These are phyloP conservation scores for Plectropomus leopardus DNA, from an alignment of 2,113 vertebrate species.

Conservation along the genomic window DNA sequence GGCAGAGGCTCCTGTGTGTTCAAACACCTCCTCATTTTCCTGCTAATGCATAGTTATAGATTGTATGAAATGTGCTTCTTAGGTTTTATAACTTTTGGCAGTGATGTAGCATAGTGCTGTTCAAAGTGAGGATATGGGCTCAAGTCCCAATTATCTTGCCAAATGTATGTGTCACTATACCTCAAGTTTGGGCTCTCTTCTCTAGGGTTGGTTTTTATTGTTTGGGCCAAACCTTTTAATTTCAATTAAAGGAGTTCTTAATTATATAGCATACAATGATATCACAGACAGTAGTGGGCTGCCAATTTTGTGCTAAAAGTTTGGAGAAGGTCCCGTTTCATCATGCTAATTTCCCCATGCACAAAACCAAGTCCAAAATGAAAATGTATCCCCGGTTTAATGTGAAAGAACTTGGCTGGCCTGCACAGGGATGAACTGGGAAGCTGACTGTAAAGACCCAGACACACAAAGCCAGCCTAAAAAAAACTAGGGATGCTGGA, in stretches of 20 bases:
- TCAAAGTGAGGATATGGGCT: background rate
- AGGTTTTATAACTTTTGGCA: background rate
- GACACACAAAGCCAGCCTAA: too few species aligned
- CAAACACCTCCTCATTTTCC: background rate
- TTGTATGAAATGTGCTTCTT: background rate
- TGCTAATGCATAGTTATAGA: constrained; percentile 12
- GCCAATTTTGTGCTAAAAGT: background rate
- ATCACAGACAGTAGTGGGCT: background rate
- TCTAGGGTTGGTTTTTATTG: background rate
- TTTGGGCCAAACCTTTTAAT: background rate
- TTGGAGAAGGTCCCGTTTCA: too few species aligned
- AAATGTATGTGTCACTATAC: background rate
- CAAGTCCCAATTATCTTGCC: background rate
- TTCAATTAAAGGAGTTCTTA: background rate
- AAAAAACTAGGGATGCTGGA: too few species aligned
- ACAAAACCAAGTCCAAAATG: too few species aligned
- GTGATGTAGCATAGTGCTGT: background rate
- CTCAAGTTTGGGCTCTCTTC: background rate
- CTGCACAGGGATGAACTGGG: background rate
- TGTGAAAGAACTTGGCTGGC: too few species aligned
- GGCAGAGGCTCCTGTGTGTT: constrained; percentile 20
- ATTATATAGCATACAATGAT: background rate
- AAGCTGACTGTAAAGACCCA: rapidly evolving
- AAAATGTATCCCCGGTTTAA: too few species aligned
- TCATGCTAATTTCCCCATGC: too few species aligned